Evolutionary conservation across 2,888 invertebrate species (phyloP), one percentile per base, ranked within the genome.

Genomic region (Sesia apiformis): DNA sequence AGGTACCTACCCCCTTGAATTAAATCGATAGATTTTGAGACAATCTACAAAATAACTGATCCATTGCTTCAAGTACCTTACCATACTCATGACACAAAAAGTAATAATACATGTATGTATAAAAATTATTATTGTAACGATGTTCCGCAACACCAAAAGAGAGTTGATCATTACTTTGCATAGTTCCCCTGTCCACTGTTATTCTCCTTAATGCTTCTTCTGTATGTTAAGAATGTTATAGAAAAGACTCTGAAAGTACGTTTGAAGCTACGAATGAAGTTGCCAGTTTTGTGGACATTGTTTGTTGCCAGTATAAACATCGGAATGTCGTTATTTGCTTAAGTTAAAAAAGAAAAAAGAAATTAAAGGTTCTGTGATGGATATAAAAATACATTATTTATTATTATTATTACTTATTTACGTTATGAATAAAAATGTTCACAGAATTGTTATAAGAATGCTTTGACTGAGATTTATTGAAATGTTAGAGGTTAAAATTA

Each of bases 211-310:
- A 60, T 46, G 71, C 70, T 70, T 70, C 53, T 65, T 70, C 56
- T 64, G 52, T 65, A 64, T 67, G 69, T 68, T 63, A 62, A 49
- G 46, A 62, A 62, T 62, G 63, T 69, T 64, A 63, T 66, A 67
- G 63, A 66, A 56, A 66, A 74, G 71, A 75, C 67, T 75, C 67
- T 63, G 66, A 61, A 64, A 65, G 6, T 43, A 43, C 7, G 7
- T 43, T 2, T 64, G 62, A 63, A 67, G n/a, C n/a, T n/a, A 60
- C 63, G 64, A 53, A 62, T 56, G 62, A 67, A 69, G 66, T 71
- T 72, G 69, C 65, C 69, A 67, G 66, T 69, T 70, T 67, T 66
- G 70, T 69, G 70, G 68, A 70, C 66, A 63, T 63, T 72, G 66
- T 72, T 69, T 71, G 64, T 69, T 69, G 58, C 58, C 56, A 64